Evolutionary conservation across 2,888 invertebrate genomes (phyloP), one percentile per base, ranked within the genome.

Genomic region (Schizotus pectinicornis): DNA sequence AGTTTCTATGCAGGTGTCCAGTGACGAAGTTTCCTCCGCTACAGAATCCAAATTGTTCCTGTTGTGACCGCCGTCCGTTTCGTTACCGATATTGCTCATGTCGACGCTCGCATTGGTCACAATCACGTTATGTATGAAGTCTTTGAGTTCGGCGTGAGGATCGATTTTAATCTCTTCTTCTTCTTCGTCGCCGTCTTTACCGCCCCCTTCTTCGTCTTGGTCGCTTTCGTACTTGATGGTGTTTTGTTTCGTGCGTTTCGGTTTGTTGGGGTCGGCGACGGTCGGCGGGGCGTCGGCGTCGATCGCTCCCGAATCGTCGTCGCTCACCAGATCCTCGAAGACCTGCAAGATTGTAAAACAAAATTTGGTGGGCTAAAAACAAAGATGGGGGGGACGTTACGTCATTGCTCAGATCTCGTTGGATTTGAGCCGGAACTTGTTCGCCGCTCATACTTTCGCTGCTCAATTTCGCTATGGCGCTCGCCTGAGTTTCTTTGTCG

Each of bases 401-500:
- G 58, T 83, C 83, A 64, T 84, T 84, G 46, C 83, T 83, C 33
- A 83, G 76, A 59, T 84, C 84, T 59, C 82, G 80, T 35, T 74
- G 79, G 5, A 81, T 75, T 57, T 75, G 76, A 6, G 74, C 73
- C 6, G 79, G 78, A 7, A 70, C 71, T 61, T 78, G 78, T 32
- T 80, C 81, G 1, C 74, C 83, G 52, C 79, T 87, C 73, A 77
- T 88, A 57, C 89, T 89, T 72, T 91, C 92, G 11, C 89, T 87
- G 50, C 89, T 91, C n/a, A 94, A 81, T 72, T 94, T 89, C 5
- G 94, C 94, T 47, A 94, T 87, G 36, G 93, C 94, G 7, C 89
- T 89, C 0, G 93, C 94, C 59, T 92, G 91, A 38, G 88, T 89
- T 75, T 93, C 93, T 60, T 89, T 88, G 70, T 95, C 94, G 6